Percentiles rank a stretch among this genome's conserved stretches.
Conservation (phyloP, 2,113 vertebrate genomes). For the Bagarius yarrelli region DNA sequence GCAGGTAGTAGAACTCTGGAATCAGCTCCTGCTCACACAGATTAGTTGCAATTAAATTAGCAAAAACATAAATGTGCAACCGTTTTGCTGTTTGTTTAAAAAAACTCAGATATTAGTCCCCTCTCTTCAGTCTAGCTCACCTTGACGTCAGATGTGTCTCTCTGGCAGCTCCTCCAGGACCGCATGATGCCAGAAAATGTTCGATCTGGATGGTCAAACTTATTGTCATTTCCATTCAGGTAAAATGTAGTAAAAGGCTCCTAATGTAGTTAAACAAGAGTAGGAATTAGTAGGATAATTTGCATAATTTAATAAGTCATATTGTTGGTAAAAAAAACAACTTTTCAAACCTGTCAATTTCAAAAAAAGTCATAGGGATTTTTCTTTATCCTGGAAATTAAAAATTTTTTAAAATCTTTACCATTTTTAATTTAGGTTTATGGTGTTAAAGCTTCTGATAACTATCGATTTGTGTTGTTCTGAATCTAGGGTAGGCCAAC, state of each 20-base stretch:
- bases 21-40: conserved; percentile 82
- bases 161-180: conserved; percentile 96
- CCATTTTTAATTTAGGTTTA: no score
- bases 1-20: conserved; percentile 98
- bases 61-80: neutral
- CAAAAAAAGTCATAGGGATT: neutral
- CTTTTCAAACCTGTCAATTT: neutral
- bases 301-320: neutral
- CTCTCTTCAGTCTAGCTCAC: conserved; percentile 61
- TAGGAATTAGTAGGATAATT: neutral
- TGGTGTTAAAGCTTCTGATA: no score
- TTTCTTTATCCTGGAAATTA: no score
- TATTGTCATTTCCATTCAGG: conserved; percentile 90
- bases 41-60: neutral
- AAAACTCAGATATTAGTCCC: neutral
- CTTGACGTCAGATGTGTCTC: conserved; percentile 97
- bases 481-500: neutral
- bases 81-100: neutral
- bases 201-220: conserved; percentile 95
- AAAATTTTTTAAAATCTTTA: no score
- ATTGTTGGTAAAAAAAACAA: neutral
- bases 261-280: conserved; percentile 59
- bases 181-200: conserved; percentile 91
- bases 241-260: conserved; percentile 98
- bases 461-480: neutral